Base-by-base conservation (phyloP, 2,797 vertebrate genomes). In the Argyrosomus regius region DNA sequence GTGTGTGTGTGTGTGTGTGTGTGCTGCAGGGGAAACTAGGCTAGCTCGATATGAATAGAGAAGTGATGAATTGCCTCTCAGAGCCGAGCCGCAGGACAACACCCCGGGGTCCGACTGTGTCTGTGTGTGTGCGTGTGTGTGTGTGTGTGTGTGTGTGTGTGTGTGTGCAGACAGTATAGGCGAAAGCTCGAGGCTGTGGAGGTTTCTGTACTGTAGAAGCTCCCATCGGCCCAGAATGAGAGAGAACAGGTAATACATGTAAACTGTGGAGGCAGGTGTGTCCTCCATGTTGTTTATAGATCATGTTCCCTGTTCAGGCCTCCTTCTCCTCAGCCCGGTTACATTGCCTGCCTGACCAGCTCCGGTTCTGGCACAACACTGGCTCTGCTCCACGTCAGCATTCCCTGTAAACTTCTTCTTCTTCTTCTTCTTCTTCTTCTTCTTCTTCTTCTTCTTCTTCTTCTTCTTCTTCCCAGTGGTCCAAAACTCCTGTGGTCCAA, bases 41-140 rank as follows among this genome's bases (percentile, higher is more conserved):
- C 77, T 85, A 80, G 84, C 63, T 74, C 84, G 35, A 88, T 92
- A 89, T 89, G 87, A 92, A 92, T 88, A 91, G 81, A 87, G 83
- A 82, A 83, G 81, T 91, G 91, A 93, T 90, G 83, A 92, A 93
- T 92, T 89, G 85, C 81, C 83, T 88, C 83, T 88, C 81, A 62
- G 72, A 85, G 78, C 63, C 14, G 24, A 88, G 85, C 85, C 17
- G 59, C 86, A 85, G 85, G 82, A 90, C 82, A 72, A 77, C 87
- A 88, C 87, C 80, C 83, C 39, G 75, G 80, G 64, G 88, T 85
- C 77, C 72, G 28, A 39, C 49, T 56, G 5, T 68, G 50, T 62
- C 59, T 56, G 66, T 58, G 57, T 63, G 58, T 12, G 56, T 77
- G 59, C 43, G 39, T 43, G n/a, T 1, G 59, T 43, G 58, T 61